Percentiles rank a stretch among this genome's conserved stretches.
These are phyloP conservation scores for Crossocerus cetratus DNA, from an alignment of 2,888 invertebrate species.

Conservation along the genomic window DNA sequence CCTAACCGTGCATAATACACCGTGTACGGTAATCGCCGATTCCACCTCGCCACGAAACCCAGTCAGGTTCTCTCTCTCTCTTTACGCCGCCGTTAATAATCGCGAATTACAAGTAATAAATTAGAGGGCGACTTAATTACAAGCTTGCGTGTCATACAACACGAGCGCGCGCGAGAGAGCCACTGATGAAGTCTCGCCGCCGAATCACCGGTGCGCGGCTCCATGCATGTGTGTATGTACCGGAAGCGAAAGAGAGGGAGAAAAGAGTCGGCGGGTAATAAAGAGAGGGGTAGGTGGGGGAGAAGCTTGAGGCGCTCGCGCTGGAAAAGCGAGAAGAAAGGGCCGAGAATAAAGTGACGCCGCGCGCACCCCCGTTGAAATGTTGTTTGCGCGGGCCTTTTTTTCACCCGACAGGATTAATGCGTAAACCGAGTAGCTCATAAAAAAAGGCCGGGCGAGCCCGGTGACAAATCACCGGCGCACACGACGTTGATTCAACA, in stretches of 20 bases:
- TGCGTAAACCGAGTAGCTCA: slow-evolving; percentile 55
- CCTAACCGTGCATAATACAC: background rate
- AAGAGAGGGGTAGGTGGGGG: background rate
- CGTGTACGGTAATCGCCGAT: slow-evolving; percentile 40
- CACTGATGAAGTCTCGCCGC: slow-evolving; percentile 16
- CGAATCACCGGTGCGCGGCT: slow-evolving; percentile 14
- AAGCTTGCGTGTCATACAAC: slow-evolving; percentile 53
- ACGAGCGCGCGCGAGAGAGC: slow-evolving; percentile 5
- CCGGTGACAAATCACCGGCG: slow-evolving; percentile 52
- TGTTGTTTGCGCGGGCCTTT: slow-evolving; percentile 54
- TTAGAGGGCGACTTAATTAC: slow-evolving; percentile 61
- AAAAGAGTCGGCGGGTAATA: background rate
- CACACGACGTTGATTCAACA: slow-evolving; percentile 49
- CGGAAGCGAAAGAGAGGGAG: background rate
- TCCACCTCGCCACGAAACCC: slow-evolving; percentile 29
- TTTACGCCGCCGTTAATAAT: slow-evolving; percentile 44
- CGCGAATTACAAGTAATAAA: slow-evolving; percentile 58
- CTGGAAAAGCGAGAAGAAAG: background rate
- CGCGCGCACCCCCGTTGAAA: slow-evolving; percentile 50
- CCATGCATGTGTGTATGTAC: background rate
- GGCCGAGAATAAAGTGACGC: slow-evolving; percentile 32
- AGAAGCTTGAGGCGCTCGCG: background rate
- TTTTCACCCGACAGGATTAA: slow-evolving; percentile 56
- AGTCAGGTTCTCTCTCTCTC: slow-evolving; percentile 21
- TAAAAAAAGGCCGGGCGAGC: slow-evolving; percentile 52